phyloP scores from a whole-genome alignment of 53 echinoderm and acorn worm species.

The Paelopatides confundens region DNA sequence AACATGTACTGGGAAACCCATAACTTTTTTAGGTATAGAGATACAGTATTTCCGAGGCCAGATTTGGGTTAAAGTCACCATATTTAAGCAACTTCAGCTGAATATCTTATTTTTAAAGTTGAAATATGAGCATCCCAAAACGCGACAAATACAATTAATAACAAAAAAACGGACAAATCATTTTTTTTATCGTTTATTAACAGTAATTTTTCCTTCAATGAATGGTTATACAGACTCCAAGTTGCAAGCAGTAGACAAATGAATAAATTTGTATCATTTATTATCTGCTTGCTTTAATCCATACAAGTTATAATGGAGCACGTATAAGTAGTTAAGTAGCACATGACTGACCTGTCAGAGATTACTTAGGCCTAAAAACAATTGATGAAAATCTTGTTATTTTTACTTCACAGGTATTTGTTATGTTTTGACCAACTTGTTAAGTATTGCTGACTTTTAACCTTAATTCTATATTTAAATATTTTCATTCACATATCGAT shows the following conservation, averaged over 20 bases:
- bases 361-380: not conserved
- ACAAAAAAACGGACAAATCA: not conserved
- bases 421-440: no score
- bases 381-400: no score
- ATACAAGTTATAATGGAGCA: not conserved
- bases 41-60: no score
- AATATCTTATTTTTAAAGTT: no score
- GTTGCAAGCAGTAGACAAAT: conserved; percentile 19
- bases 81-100: no score
- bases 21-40: no score
- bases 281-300: not conserved
- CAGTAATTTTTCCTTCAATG: conserved; percentile 18
- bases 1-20: no score
- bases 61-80: no score
- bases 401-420: no score
- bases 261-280: not conserved
- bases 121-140: no score
- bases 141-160: no score
- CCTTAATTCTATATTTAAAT: not conserved
- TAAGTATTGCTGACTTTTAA: not conserved
- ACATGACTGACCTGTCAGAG: not conserved
- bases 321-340: not conserved
- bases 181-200: conserved; percentile 14
- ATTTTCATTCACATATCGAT: not conserved
- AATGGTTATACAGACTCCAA: conserved; percentile 42